Base-by-base conservation (phyloP, 2,113 vertebrate species). In the Tenebrosternarchus preto region DNA sequence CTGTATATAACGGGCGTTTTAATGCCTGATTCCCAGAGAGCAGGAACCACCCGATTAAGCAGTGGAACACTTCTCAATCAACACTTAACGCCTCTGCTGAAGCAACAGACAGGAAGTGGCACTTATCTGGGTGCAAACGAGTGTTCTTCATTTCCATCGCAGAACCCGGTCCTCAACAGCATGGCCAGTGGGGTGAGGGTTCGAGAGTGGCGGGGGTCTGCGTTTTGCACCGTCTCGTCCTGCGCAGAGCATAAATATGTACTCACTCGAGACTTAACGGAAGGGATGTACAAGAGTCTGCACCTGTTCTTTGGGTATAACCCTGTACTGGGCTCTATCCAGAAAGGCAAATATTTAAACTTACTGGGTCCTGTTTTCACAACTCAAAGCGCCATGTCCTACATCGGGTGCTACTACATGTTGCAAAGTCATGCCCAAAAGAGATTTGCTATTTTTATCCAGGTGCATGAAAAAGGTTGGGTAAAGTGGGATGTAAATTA, bases 21-120 rank as follows among this genome's bases (percentile, higher is more conserved):
- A 55, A 78, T 78, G 67, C 31, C 53, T 59, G 76, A 71, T 68
- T 57, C 71, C 67, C 20, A 50, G 53, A 55, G 19, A 43, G 15
- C 33, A 68, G 64, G 29, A 71, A 27, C 36, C n/a, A 8, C 27
- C 77, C 55, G 43, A 53, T 60, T 46, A 67, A 78, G 64, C 77
- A 70, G 24, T 16, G 46, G 36, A 19, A 36, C 66, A 36, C 22
- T 22, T 55, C 64, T 31, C 46, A 78, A 60, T 71, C 77, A 70
- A 71, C 77, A 70, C 46, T 78, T 70, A 70, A 53, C 70, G 67
- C 36, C 24, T 29, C 64, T 39, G 61, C 46, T 55, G 43, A 67
- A 55, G 22, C 63, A 29, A 63, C 64, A n/a, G 53, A 77, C 24
- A 66, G 43, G 63, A 31, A 33, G 27, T 33, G 63, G 63, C 63